phyloP scores from a whole-genome alignment of 2,888 invertebrate genomes.

The Aphelenchoides bicaudatus region DNA sequence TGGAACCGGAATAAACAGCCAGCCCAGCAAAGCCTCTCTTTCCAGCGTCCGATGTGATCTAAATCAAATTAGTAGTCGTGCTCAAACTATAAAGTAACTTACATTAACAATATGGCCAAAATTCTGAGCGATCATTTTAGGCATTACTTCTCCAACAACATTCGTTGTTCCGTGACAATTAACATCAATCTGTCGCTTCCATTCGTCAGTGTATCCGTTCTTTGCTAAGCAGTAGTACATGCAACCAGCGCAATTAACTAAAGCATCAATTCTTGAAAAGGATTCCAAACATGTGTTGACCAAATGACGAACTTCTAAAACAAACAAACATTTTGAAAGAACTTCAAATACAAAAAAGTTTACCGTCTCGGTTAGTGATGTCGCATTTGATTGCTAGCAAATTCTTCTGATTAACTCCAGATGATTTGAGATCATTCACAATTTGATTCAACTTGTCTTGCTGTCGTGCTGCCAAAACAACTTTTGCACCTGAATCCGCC shows the following conservation, averaged over 20 bases:
- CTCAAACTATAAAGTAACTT: too few relatives aligned
- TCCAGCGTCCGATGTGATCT: conserved; percentile 63
- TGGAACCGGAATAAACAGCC: conserved; percentile 61
- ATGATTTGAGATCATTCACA: conserved; percentile 29
- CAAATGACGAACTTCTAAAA: conserved; percentile 43
- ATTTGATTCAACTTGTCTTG: conserved; percentile 44
- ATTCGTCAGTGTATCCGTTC: conserved; percentile 45
- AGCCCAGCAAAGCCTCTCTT: conserved; percentile 60
- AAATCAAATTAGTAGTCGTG: too few relatives aligned
- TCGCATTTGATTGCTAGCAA: conserved; percentile 60
- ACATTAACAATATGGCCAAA: conserved; percentile 61
- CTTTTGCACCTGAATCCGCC: conserved; percentile 61
- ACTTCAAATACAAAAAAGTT: too few relatives aligned
- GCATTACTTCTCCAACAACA: conserved; percentile 61
- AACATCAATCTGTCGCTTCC: conserved; percentile 62
- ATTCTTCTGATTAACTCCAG: conserved; percentile 15
- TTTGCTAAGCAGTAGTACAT: conserved; percentile 63
- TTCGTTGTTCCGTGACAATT: conserved; percentile 63
- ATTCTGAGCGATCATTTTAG: conserved; percentile 61
- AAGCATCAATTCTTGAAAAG: conserved; percentile 52
- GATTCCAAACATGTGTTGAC: conserved; percentile 28
- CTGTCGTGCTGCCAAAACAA: conserved; percentile 62
- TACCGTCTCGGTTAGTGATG: conserved; percentile 59
- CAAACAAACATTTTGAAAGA: too few relatives aligned
- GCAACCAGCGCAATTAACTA: conserved; percentile 63